phyloP scores from a whole-genome alignment of 2,113 vertebrate genomes.

The Coptodon bakossiorum region DNA sequence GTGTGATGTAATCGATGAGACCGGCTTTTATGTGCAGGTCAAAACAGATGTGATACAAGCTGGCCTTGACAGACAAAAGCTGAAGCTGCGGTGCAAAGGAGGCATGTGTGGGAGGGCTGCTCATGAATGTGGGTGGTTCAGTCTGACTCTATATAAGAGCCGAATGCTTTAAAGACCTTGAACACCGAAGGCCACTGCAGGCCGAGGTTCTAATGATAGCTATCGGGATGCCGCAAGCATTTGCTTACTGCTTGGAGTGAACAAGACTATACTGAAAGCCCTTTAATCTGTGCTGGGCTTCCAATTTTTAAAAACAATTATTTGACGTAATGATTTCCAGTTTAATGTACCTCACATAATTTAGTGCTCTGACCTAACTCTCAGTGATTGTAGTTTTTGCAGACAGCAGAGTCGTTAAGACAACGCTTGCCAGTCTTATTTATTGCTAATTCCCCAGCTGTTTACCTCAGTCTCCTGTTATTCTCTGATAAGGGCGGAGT shows the following conservation, averaged over 20 bases:
- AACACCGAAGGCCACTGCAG: conserved; percentile 37
- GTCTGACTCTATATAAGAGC: conserved; percentile 31
- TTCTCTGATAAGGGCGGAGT: conserved; percentile 59
- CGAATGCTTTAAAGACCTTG: conserved; percentile 46
- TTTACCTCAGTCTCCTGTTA: conserved; percentile 53
- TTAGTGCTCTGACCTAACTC: not conserved
- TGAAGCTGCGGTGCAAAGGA: not conserved
- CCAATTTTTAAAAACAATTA: not conserved
- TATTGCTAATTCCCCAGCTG: conserved; percentile 34
- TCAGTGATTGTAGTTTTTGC: not conserved
- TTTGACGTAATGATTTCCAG: not conserved
- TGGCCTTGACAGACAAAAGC: conserved; percentile 60
- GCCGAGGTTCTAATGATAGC: conserved; percentile 27
- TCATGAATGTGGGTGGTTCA: conserved; percentile 33
- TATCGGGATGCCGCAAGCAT: not conserved
- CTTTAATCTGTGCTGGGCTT: not conserved
- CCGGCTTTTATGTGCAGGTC: not conserved
- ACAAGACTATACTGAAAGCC: not conserved
- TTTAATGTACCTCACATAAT: not conserved
- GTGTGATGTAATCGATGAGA: conserved; percentile 5
- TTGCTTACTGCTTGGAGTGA: not conserved
- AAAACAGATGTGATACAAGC: not conserved
- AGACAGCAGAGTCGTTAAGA: conserved; percentile 27
- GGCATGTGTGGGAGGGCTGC: conserved; percentile 28
- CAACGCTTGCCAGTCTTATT: conserved; percentile 20